phyloP scores from a whole-genome alignment of 2,113 vertebrate genomes.

The Micromys minutus region DNA sequence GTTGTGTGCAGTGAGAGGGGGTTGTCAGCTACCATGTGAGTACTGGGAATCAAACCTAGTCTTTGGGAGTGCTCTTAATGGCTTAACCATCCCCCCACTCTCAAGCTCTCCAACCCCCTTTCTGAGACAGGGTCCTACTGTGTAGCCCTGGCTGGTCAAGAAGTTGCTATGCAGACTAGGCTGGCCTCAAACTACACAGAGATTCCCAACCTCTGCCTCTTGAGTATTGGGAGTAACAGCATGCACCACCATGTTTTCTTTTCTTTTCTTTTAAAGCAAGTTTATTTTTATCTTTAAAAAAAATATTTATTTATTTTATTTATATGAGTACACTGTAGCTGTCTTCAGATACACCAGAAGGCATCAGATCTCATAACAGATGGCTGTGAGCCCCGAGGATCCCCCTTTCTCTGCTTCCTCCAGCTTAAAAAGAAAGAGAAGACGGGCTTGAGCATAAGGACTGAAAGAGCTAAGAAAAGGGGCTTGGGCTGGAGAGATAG shows the following conservation, averaged over 20 bases:
- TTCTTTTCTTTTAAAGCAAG: too few relatives aligned
- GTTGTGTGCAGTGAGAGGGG: neutral
- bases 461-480: neutral
- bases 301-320: too few relatives aligned
- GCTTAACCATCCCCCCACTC: too few relatives aligned
- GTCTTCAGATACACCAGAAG: too few relatives aligned
- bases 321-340: too few relatives aligned
- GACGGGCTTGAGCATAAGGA: neutral
- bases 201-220: neutral
- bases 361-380: too few relatives aligned
- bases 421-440: neutral
- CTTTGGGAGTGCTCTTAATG: too few relatives aligned
- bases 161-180: neutral
- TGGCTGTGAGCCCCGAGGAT: neutral
- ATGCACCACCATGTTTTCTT: neutral
- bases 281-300: too few relatives aligned
- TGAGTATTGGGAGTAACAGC: neutral
- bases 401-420: neutral
- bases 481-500: too few relatives aligned
- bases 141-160: neutral
- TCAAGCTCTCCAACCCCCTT: neutral
- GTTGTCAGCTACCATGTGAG: neutral
- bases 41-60: neutral
- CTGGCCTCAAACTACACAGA: neutral
- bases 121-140: neutral